A percentile compares a stretch with the other conserved stretches of the same genome.
These are phyloP conservation scores for Oscheius sp. DNA, from an alignment of 2,888 invertebrate genomes.

Conservation along the genomic window DNA sequence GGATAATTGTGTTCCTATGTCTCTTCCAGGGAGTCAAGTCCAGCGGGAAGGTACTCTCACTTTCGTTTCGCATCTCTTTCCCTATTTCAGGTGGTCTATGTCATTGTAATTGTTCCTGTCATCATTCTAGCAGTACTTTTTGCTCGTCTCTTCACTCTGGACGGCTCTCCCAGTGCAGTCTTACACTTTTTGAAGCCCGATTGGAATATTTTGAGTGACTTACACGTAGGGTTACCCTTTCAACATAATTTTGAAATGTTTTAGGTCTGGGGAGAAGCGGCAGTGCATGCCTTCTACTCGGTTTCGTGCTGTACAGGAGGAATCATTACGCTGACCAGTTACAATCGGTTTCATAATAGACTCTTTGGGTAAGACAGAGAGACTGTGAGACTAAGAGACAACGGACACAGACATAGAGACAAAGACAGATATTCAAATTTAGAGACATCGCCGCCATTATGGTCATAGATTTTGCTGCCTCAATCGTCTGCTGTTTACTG, in stretches of 20 bases:
- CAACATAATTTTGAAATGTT: background rate
- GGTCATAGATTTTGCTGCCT: slow-evolving; percentile 83
- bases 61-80: too few species aligned
- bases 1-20: slow-evolving; percentile 84
- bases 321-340: slow-evolving; percentile 85
- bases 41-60: slow-evolving; percentile 80
- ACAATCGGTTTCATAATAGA: slow-evolving; percentile 87
- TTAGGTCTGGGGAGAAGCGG: slow-evolving; percentile 86
- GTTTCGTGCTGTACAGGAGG: slow-evolving; percentile 89
- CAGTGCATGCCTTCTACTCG: slow-evolving; percentile 88
- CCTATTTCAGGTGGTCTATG: slow-evolving; percentile 75
- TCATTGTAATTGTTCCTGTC: slow-evolving; percentile 76
- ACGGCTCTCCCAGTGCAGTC: slow-evolving; percentile 84
- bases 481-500: slow-evolving; percentile 85
- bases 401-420: too few species aligned
- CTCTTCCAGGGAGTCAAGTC: slow-evolving; percentile 85
- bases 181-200: slow-evolving; percentile 83
- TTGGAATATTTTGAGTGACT: slow-evolving; percentile 76
- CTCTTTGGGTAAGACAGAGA: slow-evolving; percentile 80
- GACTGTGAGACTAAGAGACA: too few species aligned
- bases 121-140: slow-evolving; percentile 79
- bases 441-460: slow-evolving; percentile 84
- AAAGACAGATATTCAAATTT: slow-evolving; percentile 46
- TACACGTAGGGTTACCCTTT: slow-evolving; percentile 77
- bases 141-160: slow-evolving; percentile 84